Percentiles rank a stretch among this genome's conserved stretches.
These are phyloP conservation scores for Chalcosyrphus nemorum DNA, from an alignment of 2,888 invertebrate species.

Conservation along the genomic window DNA sequence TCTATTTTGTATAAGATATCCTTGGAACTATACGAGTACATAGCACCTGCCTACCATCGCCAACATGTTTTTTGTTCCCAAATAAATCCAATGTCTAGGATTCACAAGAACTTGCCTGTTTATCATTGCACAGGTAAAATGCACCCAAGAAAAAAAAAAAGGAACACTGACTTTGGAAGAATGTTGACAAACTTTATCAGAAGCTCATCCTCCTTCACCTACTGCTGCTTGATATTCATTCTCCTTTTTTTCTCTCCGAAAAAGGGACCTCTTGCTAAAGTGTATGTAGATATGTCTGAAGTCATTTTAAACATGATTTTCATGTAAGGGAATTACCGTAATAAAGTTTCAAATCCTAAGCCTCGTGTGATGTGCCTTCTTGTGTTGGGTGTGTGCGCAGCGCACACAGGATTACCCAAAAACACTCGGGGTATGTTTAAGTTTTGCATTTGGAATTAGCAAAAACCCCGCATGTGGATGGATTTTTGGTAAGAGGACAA, in stretches of 20 bases:
- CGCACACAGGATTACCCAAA: conserved; percentile 59
- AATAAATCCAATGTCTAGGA: conserved; percentile 1
- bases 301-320: conserved; percentile 66
- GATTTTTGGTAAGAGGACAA: conserved; percentile 48
- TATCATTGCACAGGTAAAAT: background rate
- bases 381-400: conserved; percentile 50
- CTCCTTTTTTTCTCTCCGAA: background rate
- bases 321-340: conserved; percentile 64
- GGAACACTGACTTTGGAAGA: background rate
- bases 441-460: conserved; percentile 73
- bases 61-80: background rate
- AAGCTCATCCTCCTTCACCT: conserved; percentile 12
- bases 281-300: conserved; percentile 21
- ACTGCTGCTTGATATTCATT: conserved; percentile 31
- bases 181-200: conserved; percentile 42
- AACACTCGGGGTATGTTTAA: conserved; percentile 52
- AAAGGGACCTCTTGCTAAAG: background rate
- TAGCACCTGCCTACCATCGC: no score
- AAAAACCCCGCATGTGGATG: conserved; percentile 66
- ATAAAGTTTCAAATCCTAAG: conserved; percentile 70
- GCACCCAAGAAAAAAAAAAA: background rate
- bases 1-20: background rate
- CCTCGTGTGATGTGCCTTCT: conserved; percentile 72
- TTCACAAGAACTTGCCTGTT: background rate
- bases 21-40: background rate